A percentile compares a stretch with the other conserved stretches of the same genome.
Evolutionary conservation across 2,888 invertebrate genomes (phyloP).

Genomic region (Oegoconia quadripuncta): DNA sequence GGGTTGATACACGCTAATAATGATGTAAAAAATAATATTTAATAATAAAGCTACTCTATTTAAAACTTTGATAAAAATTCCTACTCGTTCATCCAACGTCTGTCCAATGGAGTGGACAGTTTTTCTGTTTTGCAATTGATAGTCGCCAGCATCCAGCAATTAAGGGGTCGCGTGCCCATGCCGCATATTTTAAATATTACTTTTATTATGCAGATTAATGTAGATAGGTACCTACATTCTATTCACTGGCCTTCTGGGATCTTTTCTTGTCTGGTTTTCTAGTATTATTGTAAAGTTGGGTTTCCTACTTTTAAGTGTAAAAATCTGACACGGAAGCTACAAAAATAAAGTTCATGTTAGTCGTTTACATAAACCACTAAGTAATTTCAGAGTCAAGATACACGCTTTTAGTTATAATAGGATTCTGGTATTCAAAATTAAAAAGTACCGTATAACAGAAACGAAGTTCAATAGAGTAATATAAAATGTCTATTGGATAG

Average conservation of each 20-base stretch:
- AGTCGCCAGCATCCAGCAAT: constrained; percentile 64
- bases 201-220: constrained; percentile 73
- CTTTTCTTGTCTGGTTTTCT: background rate
- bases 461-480: no score
- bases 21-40: background rate
- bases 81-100: constrained; percentile 47
- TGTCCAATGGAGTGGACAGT: constrained; percentile 64
- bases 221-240: constrained; percentile 55
- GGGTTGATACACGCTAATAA: no score
- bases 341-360: no score
- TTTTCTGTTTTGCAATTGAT: constrained; percentile 74
- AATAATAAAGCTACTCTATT: constrained; percentile 29
- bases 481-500: no score
- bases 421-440: no score
- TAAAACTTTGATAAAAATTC: constrained; percentile 38
- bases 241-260: constrained; percentile 23
- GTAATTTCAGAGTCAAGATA: no score
- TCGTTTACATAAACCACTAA: no score
- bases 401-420: no score
- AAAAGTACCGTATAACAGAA: no score
- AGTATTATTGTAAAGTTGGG: background rate
- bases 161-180: constrained; percentile 53
- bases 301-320: background rate
- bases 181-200: constrained; percentile 68
- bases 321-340: no score